Conservation (phyloP, 2,888 invertebrate genomes). For the Craniophora ligustri region DNA sequence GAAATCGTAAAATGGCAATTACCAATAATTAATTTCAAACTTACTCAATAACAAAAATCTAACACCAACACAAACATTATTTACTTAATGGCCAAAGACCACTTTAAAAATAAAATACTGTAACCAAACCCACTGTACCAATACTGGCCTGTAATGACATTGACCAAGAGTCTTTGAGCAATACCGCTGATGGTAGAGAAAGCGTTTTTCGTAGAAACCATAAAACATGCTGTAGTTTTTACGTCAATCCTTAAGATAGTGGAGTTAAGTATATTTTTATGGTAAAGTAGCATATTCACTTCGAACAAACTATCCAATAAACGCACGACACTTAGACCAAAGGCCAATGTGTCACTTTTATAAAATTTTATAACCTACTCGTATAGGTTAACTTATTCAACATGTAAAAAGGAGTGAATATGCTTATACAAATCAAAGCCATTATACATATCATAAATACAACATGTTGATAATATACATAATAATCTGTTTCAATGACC, state of each 20-base stretch:
- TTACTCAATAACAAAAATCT: no score
- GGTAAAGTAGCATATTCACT: background rate
- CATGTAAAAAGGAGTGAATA: no score
- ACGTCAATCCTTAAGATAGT: conserved; percentile 20
- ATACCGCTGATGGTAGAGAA: conserved; percentile 74
- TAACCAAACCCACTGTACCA: conserved; percentile 60
- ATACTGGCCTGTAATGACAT: conserved; percentile 58
- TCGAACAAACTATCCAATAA: no score
- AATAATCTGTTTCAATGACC: background rate
- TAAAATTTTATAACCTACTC: no score
- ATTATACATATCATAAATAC: no score
- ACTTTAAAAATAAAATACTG: conserved; percentile 52
- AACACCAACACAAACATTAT: conserved; percentile 24
- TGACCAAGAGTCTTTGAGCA: conserved; percentile 67
- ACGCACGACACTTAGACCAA: no score
- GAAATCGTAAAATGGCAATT: no score
- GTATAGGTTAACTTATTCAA: background rate
- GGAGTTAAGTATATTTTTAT: background rate
- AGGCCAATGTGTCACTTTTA: no score
- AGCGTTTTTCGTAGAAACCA: conserved; percentile 81
- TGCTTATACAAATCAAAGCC: no score
- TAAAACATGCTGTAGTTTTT: conserved; percentile 59
- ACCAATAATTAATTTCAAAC: no score
- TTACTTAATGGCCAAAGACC: conserved; percentile 16
- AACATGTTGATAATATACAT: background rate